phyloP scores from a whole-genome alignment of 2,113 vertebrate species.

The Ameiurus melas region DNA sequence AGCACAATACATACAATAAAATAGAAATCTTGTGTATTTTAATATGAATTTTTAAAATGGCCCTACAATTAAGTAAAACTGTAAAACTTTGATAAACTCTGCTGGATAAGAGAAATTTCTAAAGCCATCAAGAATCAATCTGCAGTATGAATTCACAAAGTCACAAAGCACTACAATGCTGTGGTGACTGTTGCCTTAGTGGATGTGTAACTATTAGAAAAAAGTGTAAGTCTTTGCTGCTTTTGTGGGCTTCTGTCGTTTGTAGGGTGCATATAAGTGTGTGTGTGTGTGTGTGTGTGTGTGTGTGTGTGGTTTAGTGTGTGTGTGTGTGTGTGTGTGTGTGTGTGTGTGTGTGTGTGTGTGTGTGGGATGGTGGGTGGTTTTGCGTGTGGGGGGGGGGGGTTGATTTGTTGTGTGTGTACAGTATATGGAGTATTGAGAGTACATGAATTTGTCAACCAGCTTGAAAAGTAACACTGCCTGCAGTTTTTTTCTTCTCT shows the following conservation, averaged over 20 bases:
- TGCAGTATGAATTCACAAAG: slow-evolving; percentile 19
- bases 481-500: slow-evolving; percentile 38
- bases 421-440: not conserved
- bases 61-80: not conserved
- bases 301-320: not conserved
- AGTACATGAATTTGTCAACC: slow-evolving; percentile 34
- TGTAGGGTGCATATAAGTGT: not conserved
- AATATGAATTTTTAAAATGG: not conserved
- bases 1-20: not conserved
- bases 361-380: not conserved
- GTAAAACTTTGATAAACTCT: not conserved
- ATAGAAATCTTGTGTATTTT: not conserved
- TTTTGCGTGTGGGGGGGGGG: not conserved
- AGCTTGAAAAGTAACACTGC: slow-evolving; percentile 44
- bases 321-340: slow-evolving; percentile 16
- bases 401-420: not conserved
- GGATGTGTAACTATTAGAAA: slow-evolving; percentile 67
- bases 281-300: slow-evolving; percentile 4
- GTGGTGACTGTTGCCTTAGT: slow-evolving; percentile 34
- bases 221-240: slow-evolving; percentile 41
- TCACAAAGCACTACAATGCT: slow-evolving; percentile 18
- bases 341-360: not conserved
- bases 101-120: not conserved
- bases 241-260: slow-evolving; percentile 45
- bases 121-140: slow-evolving; percentile 22